These are phyloP conservation scores for Ochropacha duplaris DNA, from an alignment of 2,888 invertebrate species.

Conservation along the genomic window DNA sequence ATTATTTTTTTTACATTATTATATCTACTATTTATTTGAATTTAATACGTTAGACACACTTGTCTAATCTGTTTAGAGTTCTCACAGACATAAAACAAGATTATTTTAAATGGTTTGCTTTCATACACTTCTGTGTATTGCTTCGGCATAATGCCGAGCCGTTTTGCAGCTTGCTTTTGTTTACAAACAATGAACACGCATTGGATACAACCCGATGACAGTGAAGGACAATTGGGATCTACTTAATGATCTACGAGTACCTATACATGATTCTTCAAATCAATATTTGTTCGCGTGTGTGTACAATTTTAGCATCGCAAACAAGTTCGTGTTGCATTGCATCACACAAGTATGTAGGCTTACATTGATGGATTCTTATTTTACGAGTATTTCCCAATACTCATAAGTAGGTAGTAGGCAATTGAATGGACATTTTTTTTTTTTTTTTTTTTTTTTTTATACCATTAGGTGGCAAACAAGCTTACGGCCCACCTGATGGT, in stretches of 20 bases:
- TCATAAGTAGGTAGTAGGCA: no score
- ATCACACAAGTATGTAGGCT: not conserved
- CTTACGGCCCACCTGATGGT: no score
- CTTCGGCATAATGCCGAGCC: slow-evolving; percentile 37
- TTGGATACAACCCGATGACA: slow-evolving; percentile 9
- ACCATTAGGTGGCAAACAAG: no score
- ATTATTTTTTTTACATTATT: not conserved
- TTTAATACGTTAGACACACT: not conserved
- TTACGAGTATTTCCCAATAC: not conserved
- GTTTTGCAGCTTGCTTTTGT: slow-evolving; percentile 41
- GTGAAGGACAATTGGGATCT: slow-evolving; percentile 21
- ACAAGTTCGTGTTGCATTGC: not conserved
- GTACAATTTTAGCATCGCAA: not conserved
- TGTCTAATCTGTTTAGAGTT: not conserved
- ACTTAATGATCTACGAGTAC: not conserved
- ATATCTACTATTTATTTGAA: no score
- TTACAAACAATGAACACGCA: slow-evolving; percentile 51
- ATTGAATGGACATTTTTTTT: no score
- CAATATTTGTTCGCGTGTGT: not conserved
- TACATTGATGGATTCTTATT: not conserved
- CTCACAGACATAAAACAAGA: not conserved
- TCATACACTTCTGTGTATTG: slow-evolving; percentile 2
- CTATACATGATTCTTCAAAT: not conserved
- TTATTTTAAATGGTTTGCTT: not conserved
- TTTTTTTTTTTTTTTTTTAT: no score